Conservation (phyloP, 2,113 vertebrate genomes). For the Perccottus glenii region DNA sequence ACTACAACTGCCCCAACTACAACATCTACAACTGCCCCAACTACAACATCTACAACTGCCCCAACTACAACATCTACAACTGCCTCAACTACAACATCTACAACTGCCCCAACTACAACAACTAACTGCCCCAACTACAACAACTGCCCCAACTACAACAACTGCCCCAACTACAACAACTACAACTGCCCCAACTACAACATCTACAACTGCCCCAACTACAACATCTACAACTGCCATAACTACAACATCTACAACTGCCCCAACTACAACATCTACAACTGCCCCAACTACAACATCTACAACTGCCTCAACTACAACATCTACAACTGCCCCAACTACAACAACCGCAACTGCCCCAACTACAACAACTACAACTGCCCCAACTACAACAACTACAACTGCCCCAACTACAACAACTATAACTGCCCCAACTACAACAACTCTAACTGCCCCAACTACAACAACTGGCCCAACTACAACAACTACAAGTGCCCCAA, state of each 20-base stretch:
- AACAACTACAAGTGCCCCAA: too few relatives aligned
- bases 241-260: too few relatives aligned
- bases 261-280: not conserved
- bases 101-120: not conserved
- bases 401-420: not conserved
- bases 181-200: not conserved
- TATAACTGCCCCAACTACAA: too few relatives aligned
- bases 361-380: too few relatives aligned
- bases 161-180: too few relatives aligned
- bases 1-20: not conserved
- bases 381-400: too few relatives aligned
- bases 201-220: too few relatives aligned
- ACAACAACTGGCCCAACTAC: too few relatives aligned
- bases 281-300: not conserved
- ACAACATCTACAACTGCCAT: too few relatives aligned
- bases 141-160: not conserved
- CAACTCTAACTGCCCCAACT: not conserved
- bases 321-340: not conserved
- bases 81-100: not conserved
- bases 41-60: not conserved
- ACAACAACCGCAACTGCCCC: not conserved
- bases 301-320: not conserved
- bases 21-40: not conserved
- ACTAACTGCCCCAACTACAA: not conserved
- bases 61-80: not conserved